Conservation (phyloP, 2,113 vertebrate species). For the Acrocephalus kingi region DNA sequence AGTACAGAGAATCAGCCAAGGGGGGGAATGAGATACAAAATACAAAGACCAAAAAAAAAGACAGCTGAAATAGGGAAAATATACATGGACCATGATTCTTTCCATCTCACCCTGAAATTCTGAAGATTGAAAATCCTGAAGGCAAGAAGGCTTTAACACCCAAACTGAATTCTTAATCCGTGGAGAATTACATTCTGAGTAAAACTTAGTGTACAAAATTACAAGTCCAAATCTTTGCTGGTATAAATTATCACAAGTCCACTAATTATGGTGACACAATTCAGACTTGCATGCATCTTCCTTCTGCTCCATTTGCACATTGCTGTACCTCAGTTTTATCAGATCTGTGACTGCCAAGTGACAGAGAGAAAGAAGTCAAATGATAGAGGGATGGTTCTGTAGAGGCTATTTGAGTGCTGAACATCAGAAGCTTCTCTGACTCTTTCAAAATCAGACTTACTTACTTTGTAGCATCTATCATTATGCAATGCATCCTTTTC, state of each 20-base stretch:
- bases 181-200: neutral
- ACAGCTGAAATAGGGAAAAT: neutral
- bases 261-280: neutral
- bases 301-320: neutral
- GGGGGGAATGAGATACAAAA: neutral
- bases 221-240: neutral
- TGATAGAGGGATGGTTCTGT: neutral
- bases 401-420: neutral
- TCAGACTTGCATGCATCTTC: neutral
- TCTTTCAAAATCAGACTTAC: neutral
- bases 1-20: neutral
- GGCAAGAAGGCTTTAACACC: neutral
- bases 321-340: neutral
- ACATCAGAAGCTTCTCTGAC: neutral
- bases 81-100: neutral
- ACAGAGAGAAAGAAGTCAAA: neutral
- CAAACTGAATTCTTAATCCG: neutral
- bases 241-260: neutral
- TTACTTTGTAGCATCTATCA: neutral
- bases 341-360: neutral
- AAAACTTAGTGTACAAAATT: neutral
- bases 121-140: neutral
- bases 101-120: rapidly evolving
- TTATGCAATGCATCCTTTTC: neutral
- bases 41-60: neutral